phyloP scores from a whole-genome alignment of 1,140 invertebrate species.

The Drosophila oshimai region DNA sequence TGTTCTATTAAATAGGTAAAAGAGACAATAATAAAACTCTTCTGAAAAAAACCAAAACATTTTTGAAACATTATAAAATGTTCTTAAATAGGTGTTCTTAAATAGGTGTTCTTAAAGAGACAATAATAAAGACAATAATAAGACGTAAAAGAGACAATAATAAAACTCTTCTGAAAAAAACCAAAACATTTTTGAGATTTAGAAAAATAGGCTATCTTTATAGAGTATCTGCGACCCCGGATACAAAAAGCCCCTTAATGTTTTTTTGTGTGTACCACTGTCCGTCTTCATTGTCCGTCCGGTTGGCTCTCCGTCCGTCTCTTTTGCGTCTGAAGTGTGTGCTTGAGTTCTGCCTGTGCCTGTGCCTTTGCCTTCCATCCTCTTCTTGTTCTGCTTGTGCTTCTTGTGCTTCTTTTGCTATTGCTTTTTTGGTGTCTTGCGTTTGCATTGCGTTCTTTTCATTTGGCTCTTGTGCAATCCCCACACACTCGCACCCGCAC shows the following conservation, averaged over 20 bases:
- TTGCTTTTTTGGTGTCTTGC: slow-evolving; percentile 65
- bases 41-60: no score
- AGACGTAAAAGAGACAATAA: no score
- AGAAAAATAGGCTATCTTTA: no score
- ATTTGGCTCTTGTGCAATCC: slow-evolving; percentile 65
- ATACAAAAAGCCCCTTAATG: not conserved
- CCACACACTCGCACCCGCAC: slow-evolving; percentile 22
- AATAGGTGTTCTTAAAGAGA: no score
- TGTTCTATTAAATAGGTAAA: no score
- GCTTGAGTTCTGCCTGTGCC: slow-evolving; percentile 58
- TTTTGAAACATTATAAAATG: no score
- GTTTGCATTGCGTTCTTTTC: slow-evolving; percentile 72
- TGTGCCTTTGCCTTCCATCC: slow-evolving; percentile 16
- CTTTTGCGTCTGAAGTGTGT: slow-evolving; percentile 70
- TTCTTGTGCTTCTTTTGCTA: slow-evolving; percentile 22
- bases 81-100: no score
- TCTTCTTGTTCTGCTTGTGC: slow-evolving; percentile 9
- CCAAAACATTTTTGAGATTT: no score
- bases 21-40: no score
- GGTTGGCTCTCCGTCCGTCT: slow-evolving; percentile 31
- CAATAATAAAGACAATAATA: no score
- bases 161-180: no score
- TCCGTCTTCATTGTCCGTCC: slow-evolving; percentile 7
- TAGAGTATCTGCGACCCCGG: not conserved
- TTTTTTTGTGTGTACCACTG: not conserved